phyloP scores from a whole-genome alignment of 2,113 vertebrate species.

The Gallinago media region DNA sequence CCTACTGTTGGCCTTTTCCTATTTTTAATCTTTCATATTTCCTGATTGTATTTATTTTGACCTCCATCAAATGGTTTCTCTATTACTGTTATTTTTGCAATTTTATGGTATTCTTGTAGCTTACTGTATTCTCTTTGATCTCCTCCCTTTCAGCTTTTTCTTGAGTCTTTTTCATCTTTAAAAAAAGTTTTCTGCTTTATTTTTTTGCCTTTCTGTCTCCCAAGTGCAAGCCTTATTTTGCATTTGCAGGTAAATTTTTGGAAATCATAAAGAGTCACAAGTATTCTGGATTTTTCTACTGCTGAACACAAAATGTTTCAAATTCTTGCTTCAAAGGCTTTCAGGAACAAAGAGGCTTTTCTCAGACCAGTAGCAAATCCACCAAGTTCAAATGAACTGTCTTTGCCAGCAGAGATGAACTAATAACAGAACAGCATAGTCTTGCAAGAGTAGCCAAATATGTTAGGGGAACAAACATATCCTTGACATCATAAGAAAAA shows the following conservation, averaged over 20 bases:
- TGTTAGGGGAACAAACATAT: conserved; percentile 78
- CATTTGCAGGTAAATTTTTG: conserved; percentile 69
- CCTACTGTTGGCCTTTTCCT: conserved; percentile 52
- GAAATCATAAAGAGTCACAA: conserved; percentile 51
- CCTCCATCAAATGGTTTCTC: conserved; percentile 67
- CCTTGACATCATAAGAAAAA: conserved; percentile 80
- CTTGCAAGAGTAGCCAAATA: conserved; percentile 75
- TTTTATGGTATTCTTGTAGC: conserved; percentile 73
- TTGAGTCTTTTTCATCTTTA: conserved; percentile 66
- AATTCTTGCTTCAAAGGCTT: conserved; percentile 76
- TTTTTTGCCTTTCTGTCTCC: conserved; percentile 60
- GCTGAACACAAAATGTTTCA: conserved; percentile 70
- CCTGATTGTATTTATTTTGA: conserved; percentile 73
- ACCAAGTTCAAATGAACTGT: conserved; percentile 66
- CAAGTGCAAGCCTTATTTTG: conserved; percentile 66
- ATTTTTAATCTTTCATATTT: conserved; percentile 60
- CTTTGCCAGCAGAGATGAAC: conserved; percentile 78
- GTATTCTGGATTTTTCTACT: conserved; percentile 55
- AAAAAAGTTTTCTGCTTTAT: conserved; percentile 50
- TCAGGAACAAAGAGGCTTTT: conserved; percentile 79
- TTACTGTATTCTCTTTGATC: conserved; percentile 73
- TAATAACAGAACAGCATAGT: conserved; percentile 73
- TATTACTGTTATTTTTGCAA: conserved; percentile 77
- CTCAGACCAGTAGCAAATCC: conserved; percentile 67
- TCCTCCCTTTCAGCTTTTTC: conserved; percentile 69